phyloP scores from a whole-genome alignment of 2,113 vertebrate species.

The Ascaphus truei region DNA sequence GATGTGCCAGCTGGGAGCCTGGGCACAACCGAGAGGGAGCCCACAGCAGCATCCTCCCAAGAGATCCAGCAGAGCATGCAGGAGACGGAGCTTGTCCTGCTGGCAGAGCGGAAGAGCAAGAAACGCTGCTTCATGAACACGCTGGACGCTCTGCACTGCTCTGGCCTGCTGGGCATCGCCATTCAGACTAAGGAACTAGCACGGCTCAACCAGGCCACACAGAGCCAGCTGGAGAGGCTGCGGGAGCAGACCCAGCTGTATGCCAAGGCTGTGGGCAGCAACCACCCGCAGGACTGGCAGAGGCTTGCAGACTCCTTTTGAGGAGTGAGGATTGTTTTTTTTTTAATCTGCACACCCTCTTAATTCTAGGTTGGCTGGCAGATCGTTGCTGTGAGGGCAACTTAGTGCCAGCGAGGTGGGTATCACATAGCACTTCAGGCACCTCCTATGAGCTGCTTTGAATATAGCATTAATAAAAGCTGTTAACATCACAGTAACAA shows the following conservation, averaged over 20 bases:
- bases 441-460: too few species aligned
- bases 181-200: slow-evolving; percentile 91
- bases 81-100: too few species aligned
- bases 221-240: slow-evolving; percentile 76
- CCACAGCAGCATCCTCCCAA: not conserved
- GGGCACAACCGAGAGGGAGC: not conserved
- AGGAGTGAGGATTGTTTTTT: not conserved
- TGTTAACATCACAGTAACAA: too few species aligned
- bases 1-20: not conserved
- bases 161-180: slow-evolving; percentile 82
- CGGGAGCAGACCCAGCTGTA: slow-evolving; percentile 81
- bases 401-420: too few species aligned
- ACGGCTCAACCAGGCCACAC: slow-evolving; percentile 82
- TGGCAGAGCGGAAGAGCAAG: slow-evolving; percentile 52
- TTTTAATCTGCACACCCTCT: not conserved
- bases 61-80: not conserved
- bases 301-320: slow-evolving; percentile 75
- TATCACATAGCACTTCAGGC: too few species aligned
- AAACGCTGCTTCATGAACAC: slow-evolving; percentile 77
- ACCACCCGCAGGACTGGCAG: slow-evolving; percentile 79
- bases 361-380: too few species aligned
- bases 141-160: slow-evolving; percentile 77
- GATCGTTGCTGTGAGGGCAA: too few species aligned
- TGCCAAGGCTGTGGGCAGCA: slow-evolving; percentile 73
- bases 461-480: too few species aligned